Conservation (phyloP, 2,888 invertebrate genomes). For the Thecophora atra region DNA sequence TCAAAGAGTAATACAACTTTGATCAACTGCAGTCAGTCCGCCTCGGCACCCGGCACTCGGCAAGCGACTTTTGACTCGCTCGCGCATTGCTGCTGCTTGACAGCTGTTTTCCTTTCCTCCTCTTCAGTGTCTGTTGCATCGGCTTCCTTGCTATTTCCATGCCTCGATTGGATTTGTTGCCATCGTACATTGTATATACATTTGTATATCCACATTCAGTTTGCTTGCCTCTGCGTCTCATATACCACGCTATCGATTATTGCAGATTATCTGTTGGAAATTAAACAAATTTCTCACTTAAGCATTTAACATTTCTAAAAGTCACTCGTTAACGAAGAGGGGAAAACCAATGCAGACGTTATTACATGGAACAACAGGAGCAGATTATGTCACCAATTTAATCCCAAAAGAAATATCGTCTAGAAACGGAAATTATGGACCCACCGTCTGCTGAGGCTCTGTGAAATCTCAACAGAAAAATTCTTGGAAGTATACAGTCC, state of each 20-base stretch:
- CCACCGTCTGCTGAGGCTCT: too few species aligned
- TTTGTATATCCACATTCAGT: too few species aligned
- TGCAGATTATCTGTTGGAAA: conserved; percentile 27
- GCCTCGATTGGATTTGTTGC: conserved; percentile 22
- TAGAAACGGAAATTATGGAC: too few species aligned
- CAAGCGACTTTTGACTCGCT: conserved; percentile 25
- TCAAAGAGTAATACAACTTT: not conserved
- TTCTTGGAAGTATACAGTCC: too few species aligned
- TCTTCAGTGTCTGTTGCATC: conserved; percentile 5
- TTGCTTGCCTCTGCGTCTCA: conserved; percentile 8
- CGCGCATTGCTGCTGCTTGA: conserved; percentile 1
- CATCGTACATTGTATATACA: not conserved
- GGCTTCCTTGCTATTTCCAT: conserved; percentile 8
- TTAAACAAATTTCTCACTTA: conserved; percentile 22
- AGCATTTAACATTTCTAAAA: not conserved
- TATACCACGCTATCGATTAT: conserved; percentile 16
- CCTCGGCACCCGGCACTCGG: conserved; percentile 4
- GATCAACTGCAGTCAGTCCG: conserved; percentile 27
- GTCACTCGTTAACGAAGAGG: not conserved
- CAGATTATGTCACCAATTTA: too few species aligned
- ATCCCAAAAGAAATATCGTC: too few species aligned
- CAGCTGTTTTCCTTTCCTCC: conserved; percentile 30
- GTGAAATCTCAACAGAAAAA: too few species aligned
- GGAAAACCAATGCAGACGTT: not conserved
- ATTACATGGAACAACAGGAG: too few species aligned